A percentile compares a stretch with the other conserved stretches of the same genome.
Conservation (phyloP, 2,113 vertebrate genomes). For the Chrysemys picta region DNA sequence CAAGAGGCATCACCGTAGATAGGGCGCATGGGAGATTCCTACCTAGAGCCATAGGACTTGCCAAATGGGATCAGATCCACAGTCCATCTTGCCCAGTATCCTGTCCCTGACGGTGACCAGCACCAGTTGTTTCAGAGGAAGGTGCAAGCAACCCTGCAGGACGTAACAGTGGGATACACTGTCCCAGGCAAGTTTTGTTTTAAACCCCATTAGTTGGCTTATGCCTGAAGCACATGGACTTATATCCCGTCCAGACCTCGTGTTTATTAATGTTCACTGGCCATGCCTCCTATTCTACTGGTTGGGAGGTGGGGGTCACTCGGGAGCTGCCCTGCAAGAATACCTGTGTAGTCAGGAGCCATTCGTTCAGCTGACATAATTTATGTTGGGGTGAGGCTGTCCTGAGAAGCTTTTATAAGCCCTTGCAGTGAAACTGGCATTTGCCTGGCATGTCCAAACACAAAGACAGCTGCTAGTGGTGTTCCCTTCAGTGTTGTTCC, state of each 20-base stretch:
- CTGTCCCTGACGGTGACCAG: neutral
- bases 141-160: neutral
- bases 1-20: neutral
- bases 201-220: neutral
- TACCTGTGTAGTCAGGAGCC: neutral
- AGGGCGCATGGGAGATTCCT: neutral
- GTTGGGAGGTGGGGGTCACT: neutral
- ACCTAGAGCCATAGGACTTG: neutral
- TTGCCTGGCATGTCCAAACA: neutral
- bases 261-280: neutral
- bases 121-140: neutral
- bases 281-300: neutral
- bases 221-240: neutral
- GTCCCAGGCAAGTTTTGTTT: neutral
- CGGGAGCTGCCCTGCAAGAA: neutral
- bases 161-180: neutral
- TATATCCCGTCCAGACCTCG: neutral
- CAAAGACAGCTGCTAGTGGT: neutral
- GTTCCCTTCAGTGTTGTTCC: neutral
- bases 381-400: neutral
- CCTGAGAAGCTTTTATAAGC: neutral
- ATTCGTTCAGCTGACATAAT: no score
- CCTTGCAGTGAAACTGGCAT: neutral
- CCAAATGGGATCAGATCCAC: neutral
- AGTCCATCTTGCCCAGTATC: neutral